Base-by-base conservation (phyloP, 2,888 invertebrate genomes). In the Tethea ocularis region DNA sequence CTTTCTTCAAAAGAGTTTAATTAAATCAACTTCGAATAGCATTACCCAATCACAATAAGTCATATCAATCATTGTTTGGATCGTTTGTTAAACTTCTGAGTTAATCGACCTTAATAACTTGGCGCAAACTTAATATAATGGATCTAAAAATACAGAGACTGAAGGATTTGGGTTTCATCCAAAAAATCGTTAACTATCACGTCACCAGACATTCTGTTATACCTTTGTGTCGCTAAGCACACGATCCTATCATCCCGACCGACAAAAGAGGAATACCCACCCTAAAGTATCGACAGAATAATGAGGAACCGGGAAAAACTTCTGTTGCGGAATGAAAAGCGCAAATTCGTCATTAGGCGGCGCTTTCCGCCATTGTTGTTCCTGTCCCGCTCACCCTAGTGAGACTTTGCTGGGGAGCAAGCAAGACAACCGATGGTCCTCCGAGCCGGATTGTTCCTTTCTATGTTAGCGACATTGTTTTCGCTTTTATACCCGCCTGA, bases 341-440 rank as follows among this genome's bases (percentile, higher is more conserved):
- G 92, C 93, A 93, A 93, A 93, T 93, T 93, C 93, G 93, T 91
- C 93, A 93, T 93, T 93, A 92, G 93, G 89, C 88, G 89, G 90
- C 91, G 91, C 87, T 91, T 91, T 87, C 91, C 91, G 86, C 88
- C 89, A 91, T 91, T 92, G 89, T 91, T 87, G 83, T 80, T 69
- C 68, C 80, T 74, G 69, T 89, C 85, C 80, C 82, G 62, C 71
- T 88, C 81, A 51, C 68, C 67, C 82, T 68, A 38, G 61, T 60
- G 53, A 36, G 62, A 54, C 61, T 69, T 68, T 66, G 62, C 64
- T 65, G 63, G 64, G 65, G 84, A 66, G 75, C 62, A 83, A 89
- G 81, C 63, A 86, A 80, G 89, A 91, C 76, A 81, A 83, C 80
- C 79, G 80, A 80, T 85, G 88, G 89, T 92, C 90, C 91, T 91